phyloP scores from a whole-genome alignment of 1,140 invertebrate species.

The Zaprionus ornatus region DNA sequence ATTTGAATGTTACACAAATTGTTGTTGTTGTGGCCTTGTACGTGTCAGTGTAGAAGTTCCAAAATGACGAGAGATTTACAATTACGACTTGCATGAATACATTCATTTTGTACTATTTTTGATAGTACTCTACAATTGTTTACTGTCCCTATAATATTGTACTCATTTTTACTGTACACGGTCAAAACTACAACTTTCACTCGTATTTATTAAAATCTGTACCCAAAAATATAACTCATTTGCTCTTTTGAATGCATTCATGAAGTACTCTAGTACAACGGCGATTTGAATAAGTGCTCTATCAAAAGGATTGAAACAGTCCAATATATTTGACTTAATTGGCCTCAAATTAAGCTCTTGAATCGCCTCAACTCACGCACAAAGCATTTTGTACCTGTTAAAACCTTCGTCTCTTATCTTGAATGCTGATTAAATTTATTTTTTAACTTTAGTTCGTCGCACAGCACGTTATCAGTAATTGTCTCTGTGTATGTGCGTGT shows the following conservation, averaged over 20 bases:
- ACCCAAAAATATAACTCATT: too few species aligned
- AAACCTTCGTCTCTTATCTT: constrained; percentile 68
- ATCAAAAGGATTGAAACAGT: constrained; percentile 4
- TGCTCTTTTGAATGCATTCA: too few species aligned
- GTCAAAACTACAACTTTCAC: too few species aligned
- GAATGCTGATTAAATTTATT: constrained; percentile 66
- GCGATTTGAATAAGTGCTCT: not conserved
- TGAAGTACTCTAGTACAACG: not conserved
- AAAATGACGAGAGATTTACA: constrained; percentile 6
- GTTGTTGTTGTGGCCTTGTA: constrained; percentile 36
- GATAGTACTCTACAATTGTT: too few species aligned
- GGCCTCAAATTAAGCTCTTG: constrained; percentile 29
- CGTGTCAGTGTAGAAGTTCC: constrained; percentile 28
- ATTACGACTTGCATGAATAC: not conserved
- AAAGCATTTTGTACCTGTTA: constrained; percentile 58
- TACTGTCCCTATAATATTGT: too few species aligned
- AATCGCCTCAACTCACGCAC: constrained; percentile 22
- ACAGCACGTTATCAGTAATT: constrained; percentile 60
- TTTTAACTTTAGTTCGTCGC: constrained; percentile 60
- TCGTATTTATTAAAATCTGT: too few species aligned
- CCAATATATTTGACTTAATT: constrained; percentile 5
- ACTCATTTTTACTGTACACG: too few species aligned
- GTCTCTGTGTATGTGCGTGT: constrained; percentile 24
- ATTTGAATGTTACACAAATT: constrained; percentile 41
- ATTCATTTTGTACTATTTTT: too few species aligned